phyloP scores from a whole-genome alignment of 2,888 invertebrate species.

The Gisinianus flammeolus region DNA sequence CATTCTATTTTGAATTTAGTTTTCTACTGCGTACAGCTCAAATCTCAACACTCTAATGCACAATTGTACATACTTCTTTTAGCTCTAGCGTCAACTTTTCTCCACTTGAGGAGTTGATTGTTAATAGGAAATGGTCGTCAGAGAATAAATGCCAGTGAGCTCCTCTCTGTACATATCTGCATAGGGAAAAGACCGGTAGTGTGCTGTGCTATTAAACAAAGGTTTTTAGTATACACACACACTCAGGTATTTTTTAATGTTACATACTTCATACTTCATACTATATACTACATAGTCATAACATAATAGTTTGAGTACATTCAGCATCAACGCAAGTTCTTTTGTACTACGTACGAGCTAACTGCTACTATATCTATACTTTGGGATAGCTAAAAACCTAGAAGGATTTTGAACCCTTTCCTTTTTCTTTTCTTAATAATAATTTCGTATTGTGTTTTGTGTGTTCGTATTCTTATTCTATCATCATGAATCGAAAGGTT shows the following conservation, averaged over 20 bases:
- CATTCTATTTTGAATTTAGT: too few relatives aligned
- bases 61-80: neutral
- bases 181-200: too few relatives aligned
- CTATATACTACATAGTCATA: neutral
- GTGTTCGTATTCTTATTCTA: too few relatives aligned
- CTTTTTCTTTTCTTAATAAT: neutral
- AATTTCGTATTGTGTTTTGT: neutral
- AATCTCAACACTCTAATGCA: neutral
- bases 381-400: too few relatives aligned
- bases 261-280: neutral
- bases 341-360: neutral
- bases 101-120: neutral
- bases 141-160: too few relatives aligned
- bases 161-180: too few relatives aligned
- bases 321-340: too few relatives aligned
- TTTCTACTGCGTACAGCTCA: neutral
- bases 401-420: too few relatives aligned
- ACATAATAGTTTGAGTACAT: too few relatives aligned
- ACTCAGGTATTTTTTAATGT: neutral
- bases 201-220: too few relatives aligned
- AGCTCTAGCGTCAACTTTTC: neutral
- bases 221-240: too few relatives aligned
- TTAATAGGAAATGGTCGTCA: too few relatives aligned
- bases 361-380: neutral
- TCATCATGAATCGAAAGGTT: neutral